phyloP scores from a whole-genome alignment of 1,140 invertebrate genomes.

The Scaptomyza pallida region DNA sequence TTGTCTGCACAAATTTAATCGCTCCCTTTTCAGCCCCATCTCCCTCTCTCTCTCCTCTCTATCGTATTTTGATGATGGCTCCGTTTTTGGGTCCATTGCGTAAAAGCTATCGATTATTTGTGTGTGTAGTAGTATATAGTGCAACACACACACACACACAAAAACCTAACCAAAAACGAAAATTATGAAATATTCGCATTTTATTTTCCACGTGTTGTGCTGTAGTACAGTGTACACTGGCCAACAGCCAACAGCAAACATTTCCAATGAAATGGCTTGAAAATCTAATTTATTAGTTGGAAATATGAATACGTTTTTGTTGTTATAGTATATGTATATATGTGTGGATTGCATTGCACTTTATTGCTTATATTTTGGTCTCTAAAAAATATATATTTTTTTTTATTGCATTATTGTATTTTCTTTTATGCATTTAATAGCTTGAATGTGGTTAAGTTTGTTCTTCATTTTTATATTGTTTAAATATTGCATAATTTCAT shows the following conservation, averaged over 20 bases:
- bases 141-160: constrained; percentile 47
- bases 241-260: not conserved
- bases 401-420: too few relatives aligned
- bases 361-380: not conserved
- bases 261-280: constrained; percentile 1
- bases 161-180: constrained; percentile 42
- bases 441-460: too few relatives aligned
- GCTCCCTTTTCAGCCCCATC: constrained; percentile 12
- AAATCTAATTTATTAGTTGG: not conserved
- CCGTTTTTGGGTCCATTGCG: constrained; percentile 59
- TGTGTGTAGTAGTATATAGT: too few relatives aligned
- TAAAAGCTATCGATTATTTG: constrained; percentile 79
- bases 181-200: constrained; percentile 38
- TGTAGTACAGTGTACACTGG: constrained; percentile 10
- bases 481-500: too few relatives aligned
- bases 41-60: not conserved
- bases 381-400: not conserved
- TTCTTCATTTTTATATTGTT: too few relatives aligned
- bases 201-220: constrained; percentile 24
- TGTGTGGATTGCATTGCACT: not conserved
- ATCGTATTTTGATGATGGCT: constrained; percentile 46
- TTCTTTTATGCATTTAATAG: too few relatives aligned
- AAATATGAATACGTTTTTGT: not conserved
- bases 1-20: constrained; percentile 76
- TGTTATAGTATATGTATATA: not conserved